Conservation (phyloP, 2,113 vertebrate species). For the Corapipo altera region DNA sequence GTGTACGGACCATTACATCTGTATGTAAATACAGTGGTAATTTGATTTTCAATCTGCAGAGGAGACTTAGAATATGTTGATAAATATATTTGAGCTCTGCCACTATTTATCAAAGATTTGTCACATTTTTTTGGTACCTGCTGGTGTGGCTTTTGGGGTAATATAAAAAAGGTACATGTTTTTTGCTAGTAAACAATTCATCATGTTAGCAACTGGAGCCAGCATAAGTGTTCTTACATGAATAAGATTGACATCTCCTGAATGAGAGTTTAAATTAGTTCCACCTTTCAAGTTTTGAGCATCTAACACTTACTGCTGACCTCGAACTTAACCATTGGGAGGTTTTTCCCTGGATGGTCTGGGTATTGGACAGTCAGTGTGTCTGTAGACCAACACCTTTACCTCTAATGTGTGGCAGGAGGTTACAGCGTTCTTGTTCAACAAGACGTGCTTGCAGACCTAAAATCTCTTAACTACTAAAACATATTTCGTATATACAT, state of each 20-base stretch:
- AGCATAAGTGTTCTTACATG: neutral
- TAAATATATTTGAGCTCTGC: neutral
- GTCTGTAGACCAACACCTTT: neutral
- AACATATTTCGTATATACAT: neutral
- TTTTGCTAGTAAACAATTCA: neutral
- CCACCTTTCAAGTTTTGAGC: neutral
- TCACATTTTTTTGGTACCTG: neutral
- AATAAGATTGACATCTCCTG: neutral
- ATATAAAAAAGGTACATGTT: rapidly evolving
- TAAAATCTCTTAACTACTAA: neutral
- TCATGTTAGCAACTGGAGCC: neutral
- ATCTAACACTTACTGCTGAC: neutral
- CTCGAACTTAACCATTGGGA: neutral
- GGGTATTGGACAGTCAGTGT: neutral
- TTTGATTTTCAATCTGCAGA: neutral
- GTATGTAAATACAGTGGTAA: neutral
- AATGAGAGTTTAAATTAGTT: neutral
- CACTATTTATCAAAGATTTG: neutral
- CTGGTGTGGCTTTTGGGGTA: neutral
- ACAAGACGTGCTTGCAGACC: neutral
- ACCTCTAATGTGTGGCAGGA: neutral
- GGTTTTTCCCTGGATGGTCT: neutral
- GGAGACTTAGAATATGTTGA: neutral
- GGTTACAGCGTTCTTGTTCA: neutral
- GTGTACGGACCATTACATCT: neutral